Evolutionary conservation across 2,113 vertebrate genomes (phyloP).

Genomic region (human): GRCh38 chr4:24304001-24304500

Average conservation of each 20-base stretch:
- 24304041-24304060: constrained; percentile 19
- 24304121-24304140: background rate
- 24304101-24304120: background rate
- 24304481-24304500: background rate
- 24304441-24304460: background rate
- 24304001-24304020: background rate
- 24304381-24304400: background rate
- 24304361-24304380: background rate
- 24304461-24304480: background rate
- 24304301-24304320: background rate
- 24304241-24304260: background rate
- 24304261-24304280: background rate
- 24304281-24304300: background rate
- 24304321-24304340: background rate
- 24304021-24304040: background rate
- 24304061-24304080: constrained; percentile 52
- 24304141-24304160: background rate
- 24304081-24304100: constrained; percentile 42
- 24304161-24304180: constrained; percentile 44
- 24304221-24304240: background rate
- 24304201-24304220: background rate
- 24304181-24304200: background rate
- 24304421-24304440: background rate
- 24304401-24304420: background rate
- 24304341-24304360: background rate